Evolutionary conservation across 2,797 vertebrate genomes (phyloP).

Genomic region (Phaenicophaeus curvirostris): DNA sequence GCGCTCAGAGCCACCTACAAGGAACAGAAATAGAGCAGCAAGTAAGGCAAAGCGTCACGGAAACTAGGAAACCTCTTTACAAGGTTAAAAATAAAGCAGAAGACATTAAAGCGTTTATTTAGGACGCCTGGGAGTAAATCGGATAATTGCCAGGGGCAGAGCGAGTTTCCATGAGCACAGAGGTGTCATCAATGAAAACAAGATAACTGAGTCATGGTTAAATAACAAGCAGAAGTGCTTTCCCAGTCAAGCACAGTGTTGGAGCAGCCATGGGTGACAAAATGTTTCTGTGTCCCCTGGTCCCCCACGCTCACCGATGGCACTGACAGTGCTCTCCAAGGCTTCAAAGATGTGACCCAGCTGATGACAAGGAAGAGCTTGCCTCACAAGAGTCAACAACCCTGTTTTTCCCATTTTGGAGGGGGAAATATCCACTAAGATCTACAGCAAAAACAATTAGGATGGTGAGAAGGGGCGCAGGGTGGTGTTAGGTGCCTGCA

Average conservation of each 20-base stretch:
- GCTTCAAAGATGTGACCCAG: not conserved
- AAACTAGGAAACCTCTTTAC: conserved; percentile 58
- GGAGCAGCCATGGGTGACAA: not conserved
- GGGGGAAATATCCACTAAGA: accelerated
- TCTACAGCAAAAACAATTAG: not conserved
- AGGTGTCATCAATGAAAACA: conserved; percentile 15
- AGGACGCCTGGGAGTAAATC: not conserved
- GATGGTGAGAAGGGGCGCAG: not conserved
- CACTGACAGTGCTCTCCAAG: not conserved
- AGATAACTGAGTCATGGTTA: conserved; percentile 48
- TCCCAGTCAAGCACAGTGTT: not conserved
- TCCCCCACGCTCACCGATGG: not conserved
- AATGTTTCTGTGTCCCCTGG: accelerated
- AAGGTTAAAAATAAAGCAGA: conserved; percentile 48
- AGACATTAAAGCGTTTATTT: not conserved
- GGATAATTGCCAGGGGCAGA: conserved; percentile 43
- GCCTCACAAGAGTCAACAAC: not conserved
- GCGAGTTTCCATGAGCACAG: conserved; percentile 10
- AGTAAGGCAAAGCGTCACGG: not conserved
- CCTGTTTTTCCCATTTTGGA: not conserved
- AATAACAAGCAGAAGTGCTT: not conserved
- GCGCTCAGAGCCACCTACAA: not conserved
- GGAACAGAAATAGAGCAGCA: conserved; percentile 30
- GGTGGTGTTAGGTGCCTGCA: not conserved
- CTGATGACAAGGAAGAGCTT: not conserved